Percentiles rank a stretch among this genome's conserved stretches.
Evolutionary conservation across 2,888 invertebrate species (phyloP).

Genomic region (Troglohyphantes excavatus): DNA sequence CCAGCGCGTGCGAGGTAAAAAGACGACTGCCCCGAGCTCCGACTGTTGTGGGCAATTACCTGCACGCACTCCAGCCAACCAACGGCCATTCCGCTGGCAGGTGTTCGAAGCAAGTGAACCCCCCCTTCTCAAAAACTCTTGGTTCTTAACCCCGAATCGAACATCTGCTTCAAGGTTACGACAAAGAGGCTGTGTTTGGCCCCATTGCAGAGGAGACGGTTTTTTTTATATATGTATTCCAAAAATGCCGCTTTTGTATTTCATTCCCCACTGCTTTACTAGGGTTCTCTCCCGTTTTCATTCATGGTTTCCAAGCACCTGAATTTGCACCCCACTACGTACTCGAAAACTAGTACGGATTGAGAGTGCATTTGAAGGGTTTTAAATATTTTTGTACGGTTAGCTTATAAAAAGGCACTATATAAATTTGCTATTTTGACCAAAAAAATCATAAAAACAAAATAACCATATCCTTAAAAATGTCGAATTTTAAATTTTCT

Average conservation of each 20-base stretch:
- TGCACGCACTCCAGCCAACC: slow-evolving; percentile 64
- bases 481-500: too few relatives aligned
- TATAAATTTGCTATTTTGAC: too few relatives aligned
- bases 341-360: too few relatives aligned
- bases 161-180: slow-evolving; percentile 71
- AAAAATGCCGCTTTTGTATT: neutral
- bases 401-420: too few relatives aligned
- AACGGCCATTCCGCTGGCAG: slow-evolving; percentile 56
- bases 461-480: too few relatives aligned
- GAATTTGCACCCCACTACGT: slow-evolving; percentile 43
- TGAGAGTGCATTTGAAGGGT: too few relatives aligned
- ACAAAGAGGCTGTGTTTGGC: slow-evolving; percentile 17
- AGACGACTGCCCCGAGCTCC: too few relatives aligned
- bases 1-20: too few relatives aligned
- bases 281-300: slow-evolving; percentile 19
- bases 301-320: slow-evolving; percentile 14
- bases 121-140: neutral
- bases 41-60: slow-evolving; percentile 28
- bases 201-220: neutral
- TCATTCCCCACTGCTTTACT: neutral
- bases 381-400: too few relatives aligned
- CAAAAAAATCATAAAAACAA: too few relatives aligned
- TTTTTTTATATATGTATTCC: neutral
- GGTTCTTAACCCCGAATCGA: slow-evolving; percentile 55
- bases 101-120: slow-evolving; percentile 35